Conservation (phyloP, 2,113 vertebrate species). For the Coracopsis vasa region DNA sequence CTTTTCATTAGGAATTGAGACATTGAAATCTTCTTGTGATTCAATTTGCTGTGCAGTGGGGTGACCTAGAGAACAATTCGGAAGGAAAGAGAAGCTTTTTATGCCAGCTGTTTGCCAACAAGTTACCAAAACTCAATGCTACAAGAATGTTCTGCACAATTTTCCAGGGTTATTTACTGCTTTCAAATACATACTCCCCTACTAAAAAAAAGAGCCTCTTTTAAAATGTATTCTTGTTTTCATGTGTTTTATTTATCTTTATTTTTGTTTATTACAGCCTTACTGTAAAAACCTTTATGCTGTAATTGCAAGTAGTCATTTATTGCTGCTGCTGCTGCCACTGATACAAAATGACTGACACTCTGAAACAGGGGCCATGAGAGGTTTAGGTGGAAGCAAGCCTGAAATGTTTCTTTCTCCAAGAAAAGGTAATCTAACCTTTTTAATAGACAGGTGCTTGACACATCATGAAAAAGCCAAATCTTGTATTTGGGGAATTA, state of each 20-base stretch:
- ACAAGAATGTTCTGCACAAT: background rate
- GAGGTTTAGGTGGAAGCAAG: background rate
- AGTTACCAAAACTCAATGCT: background rate
- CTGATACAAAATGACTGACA: background rate
- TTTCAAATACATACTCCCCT: background rate
- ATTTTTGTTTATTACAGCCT: background rate
- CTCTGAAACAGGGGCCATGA: background rate
- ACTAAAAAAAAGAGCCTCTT: background rate
- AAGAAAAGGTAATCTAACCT: background rate
- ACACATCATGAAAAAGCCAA: background rate
- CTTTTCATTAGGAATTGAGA: conserved; percentile 39
- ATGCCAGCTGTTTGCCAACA: background rate
- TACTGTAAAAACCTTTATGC: background rate
- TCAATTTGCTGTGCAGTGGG: background rate
- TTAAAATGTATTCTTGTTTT: background rate
- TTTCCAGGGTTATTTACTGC: background rate
- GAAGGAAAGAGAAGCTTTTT: background rate
- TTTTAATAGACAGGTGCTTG: background rate
- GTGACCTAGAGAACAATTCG: background rate
- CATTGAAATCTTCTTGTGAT: conserved; percentile 6
- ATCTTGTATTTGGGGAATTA: background rate
- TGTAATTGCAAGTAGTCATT: background rate
- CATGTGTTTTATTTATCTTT: background rate
- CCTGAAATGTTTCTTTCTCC: conserved; percentile 4
- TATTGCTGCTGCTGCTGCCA: background rate